These are phyloP conservation scores for Idaea aversata DNA, from an alignment of 2,888 invertebrate genomes.

Conservation along the genomic window DNA sequence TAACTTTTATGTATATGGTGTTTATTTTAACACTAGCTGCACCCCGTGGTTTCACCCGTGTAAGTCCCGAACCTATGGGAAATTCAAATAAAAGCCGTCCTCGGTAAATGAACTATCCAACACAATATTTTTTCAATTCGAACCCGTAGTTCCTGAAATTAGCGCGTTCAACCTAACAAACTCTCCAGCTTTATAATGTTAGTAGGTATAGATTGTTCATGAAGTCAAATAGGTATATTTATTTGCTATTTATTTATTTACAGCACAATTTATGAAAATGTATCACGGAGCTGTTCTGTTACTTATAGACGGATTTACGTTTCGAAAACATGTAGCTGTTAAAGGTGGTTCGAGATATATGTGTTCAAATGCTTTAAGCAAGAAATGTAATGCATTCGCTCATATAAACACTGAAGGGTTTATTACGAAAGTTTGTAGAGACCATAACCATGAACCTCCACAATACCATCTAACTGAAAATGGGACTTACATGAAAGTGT, in stretches of 20 bases:
- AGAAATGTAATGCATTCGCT: conserved; percentile 10
- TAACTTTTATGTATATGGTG: background rate
- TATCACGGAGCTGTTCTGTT: background rate
- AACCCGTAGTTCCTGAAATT: too few relatives aligned
- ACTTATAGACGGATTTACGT: background rate
- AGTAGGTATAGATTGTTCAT: too few relatives aligned
- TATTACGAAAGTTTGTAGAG: background rate
- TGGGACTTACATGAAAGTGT: background rate
- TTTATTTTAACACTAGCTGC: background rate
- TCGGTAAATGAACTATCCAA: too few relatives aligned
- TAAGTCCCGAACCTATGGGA: too few relatives aligned
- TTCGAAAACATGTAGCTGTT: background rate
- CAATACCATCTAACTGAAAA: background rate
- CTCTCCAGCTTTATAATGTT: too few relatives aligned
- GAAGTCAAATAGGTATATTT: background rate
- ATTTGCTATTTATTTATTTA: background rate
- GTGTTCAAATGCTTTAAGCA: conserved; percentile 13
- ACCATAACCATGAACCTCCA: background rate
- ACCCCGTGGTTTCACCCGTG: too few relatives aligned
- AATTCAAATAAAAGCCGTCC: too few relatives aligned
- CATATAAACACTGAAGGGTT: background rate
- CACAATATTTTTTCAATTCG: too few relatives aligned
- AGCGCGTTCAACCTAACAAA: too few relatives aligned
- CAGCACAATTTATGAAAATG: background rate
- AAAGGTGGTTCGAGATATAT: conserved; percentile 8